These are phyloP conservation scores for Berghia stephanieae DNA, from an alignment of 1,140 invertebrate species.

Conservation along the genomic window DNA sequence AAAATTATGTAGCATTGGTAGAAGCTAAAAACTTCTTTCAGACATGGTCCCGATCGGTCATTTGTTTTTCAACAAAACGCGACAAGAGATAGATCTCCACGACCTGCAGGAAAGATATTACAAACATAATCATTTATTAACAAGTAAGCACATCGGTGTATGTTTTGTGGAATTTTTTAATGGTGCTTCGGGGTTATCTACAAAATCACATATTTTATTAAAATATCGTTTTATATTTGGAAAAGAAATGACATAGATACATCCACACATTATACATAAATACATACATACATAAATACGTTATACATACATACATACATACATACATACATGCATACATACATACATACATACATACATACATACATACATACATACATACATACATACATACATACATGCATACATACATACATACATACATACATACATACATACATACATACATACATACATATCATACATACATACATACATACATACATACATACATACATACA, in stretches of 20 bases:
- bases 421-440: slow-evolving; percentile 1
- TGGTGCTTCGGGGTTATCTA: too few relatives aligned
- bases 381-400: not conserved
- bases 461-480: not conserved
- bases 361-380: not conserved
- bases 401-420: not conserved
- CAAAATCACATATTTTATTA: too few relatives aligned
- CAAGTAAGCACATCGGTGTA: not conserved
- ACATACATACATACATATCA: too few relatives aligned
- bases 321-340: not conserved
- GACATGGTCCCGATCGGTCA: too few relatives aligned
- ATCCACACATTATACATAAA: not conserved
- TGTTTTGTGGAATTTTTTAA: too few relatives aligned
- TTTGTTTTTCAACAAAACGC: too few relatives aligned
- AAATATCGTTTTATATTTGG: not conserved
- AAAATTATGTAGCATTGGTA: too few relatives aligned
- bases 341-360: not conserved
- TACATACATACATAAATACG: not conserved
- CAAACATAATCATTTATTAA: not conserved
- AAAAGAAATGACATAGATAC: not conserved
- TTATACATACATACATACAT: too few relatives aligned
- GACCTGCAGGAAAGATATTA: not conserved
- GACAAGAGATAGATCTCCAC: not conserved
- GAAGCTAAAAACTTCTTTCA: too few relatives aligned
- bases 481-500: not conserved